A percentile compares a stretch with the other conserved stretches of the same genome.
phyloP scores from a whole-genome alignment of 2,888 invertebrate species.

The Polia nebulosa region DNA sequence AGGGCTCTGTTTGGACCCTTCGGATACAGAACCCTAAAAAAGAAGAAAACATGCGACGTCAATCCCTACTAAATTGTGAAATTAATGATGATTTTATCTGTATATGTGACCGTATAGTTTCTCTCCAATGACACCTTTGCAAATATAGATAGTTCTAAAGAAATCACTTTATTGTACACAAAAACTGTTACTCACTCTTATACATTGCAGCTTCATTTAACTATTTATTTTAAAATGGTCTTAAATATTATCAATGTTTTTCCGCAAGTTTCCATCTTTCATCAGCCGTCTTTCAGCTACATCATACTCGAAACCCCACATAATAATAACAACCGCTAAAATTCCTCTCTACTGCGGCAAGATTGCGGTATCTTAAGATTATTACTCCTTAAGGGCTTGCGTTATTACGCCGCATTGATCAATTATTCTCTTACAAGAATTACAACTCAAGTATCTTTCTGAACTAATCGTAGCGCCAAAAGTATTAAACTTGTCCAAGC shows the following conservation, averaged over 20 bases:
- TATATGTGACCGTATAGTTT: too few species aligned
- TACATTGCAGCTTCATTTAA: too few species aligned
- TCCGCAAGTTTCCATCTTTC: neutral
- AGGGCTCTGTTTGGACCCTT: too few species aligned
- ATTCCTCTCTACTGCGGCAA: conserved; percentile 50
- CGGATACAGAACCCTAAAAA: too few species aligned
- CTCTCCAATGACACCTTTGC: too few species aligned
- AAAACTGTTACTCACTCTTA: too few species aligned
- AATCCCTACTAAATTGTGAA: too few species aligned
- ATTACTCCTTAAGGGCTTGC: conserved; percentile 52
- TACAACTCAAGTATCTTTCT: conserved; percentile 41
- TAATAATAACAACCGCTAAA: conserved; percentile 43
- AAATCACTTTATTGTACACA: too few species aligned
- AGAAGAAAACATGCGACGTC: too few species aligned
- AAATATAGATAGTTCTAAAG: too few species aligned
- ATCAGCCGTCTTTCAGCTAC: neutral
- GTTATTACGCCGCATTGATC: conserved; percentile 50
- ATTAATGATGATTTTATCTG: too few species aligned
- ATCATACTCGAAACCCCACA: conserved; percentile 8
- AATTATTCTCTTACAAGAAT: conserved; percentile 58
- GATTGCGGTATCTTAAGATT: conserved; percentile 56
- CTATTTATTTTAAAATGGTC: neutral
- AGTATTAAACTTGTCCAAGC: conserved; percentile 46
- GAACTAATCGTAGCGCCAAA: conserved; percentile 40
- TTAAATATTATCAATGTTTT: too few species aligned